phyloP scores from a whole-genome alignment of 1,140 invertebrate species.

The Ephestia elutella region DNA sequence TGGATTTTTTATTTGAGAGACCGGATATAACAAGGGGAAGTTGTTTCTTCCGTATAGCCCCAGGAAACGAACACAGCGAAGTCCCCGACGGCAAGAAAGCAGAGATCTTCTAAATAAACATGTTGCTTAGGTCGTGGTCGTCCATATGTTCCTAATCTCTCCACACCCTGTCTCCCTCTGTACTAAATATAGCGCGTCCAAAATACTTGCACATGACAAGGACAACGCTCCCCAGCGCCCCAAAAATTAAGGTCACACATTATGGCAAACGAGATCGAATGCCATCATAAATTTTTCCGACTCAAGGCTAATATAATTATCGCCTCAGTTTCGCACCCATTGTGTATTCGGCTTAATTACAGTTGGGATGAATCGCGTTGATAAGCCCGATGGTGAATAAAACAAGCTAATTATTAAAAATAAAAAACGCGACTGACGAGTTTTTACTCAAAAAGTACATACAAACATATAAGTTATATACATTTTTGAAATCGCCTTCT shows the following conservation, averaged over 20 bases:
- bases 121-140: not conserved
- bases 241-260: conserved; percentile 1
- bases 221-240: not conserved
- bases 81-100: not conserved
- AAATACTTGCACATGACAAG: not conserved
- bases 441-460: no score
- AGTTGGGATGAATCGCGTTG: not conserved
- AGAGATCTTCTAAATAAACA: not conserved
- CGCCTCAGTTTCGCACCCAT: not conserved
- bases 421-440: no score
- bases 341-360: not conserved
- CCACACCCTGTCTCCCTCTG: not conserved
- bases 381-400: not conserved
- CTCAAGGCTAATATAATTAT: not conserved
- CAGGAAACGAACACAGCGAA: not conserved
- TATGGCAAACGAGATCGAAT: not conserved
- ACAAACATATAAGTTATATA: no score
- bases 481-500: no score
- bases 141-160: not conserved
- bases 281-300: not conserved
- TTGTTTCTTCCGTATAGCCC: no score
- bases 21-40: no score
- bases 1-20: no score
- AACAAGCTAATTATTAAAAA: no score
- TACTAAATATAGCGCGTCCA: not conserved